Percentiles rank a stretch among this genome's conserved stretches.
phyloP scores from a whole-genome alignment of 2,113 vertebrate species.

The Cephalopholis sonnerati region DNA sequence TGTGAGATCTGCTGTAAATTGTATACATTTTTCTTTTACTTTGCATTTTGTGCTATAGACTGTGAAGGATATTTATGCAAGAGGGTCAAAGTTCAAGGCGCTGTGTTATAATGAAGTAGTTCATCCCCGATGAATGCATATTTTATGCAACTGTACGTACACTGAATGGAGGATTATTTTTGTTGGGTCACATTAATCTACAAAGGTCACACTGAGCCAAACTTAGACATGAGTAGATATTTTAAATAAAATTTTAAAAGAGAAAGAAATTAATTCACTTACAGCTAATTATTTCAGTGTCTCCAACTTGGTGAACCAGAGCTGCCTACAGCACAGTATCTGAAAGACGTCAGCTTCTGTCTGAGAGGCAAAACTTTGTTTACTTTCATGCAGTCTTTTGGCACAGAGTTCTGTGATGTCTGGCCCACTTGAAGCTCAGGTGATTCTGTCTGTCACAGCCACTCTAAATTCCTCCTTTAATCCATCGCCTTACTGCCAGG shows the following conservation, averaged over 20 bases:
- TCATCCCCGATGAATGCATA: too few relatives aligned
- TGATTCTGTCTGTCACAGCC: conserved; percentile 34
- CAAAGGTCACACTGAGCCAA: neutral
- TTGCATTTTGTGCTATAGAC: too few relatives aligned
- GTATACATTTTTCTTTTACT: too few relatives aligned
- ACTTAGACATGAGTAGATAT: neutral
- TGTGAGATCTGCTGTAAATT: too few relatives aligned
- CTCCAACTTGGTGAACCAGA: neutral
- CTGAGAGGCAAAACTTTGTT: neutral
- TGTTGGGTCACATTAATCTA: neutral
- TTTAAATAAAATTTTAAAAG: neutral
- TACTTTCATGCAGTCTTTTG: neutral
- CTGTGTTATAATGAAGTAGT: too few relatives aligned
- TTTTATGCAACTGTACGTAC: too few relatives aligned
- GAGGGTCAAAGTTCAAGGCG: too few relatives aligned
- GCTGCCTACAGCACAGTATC: neutral
- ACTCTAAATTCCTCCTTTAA: conserved; percentile 45
- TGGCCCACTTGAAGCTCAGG: conserved; percentile 19
- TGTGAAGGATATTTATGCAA: too few relatives aligned
- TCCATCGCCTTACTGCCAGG: conserved; percentile 10
- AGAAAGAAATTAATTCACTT: neutral
- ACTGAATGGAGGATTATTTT: too few relatives aligned
- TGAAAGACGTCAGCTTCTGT: neutral
- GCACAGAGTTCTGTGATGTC: neutral
- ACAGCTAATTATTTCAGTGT: neutral